Percentiles rank a stretch among this genome's conserved stretches.
Evolutionary conservation across 1,140 invertebrate species (phyloP).

Genomic region (Agraylea sexmaculata): DNA sequence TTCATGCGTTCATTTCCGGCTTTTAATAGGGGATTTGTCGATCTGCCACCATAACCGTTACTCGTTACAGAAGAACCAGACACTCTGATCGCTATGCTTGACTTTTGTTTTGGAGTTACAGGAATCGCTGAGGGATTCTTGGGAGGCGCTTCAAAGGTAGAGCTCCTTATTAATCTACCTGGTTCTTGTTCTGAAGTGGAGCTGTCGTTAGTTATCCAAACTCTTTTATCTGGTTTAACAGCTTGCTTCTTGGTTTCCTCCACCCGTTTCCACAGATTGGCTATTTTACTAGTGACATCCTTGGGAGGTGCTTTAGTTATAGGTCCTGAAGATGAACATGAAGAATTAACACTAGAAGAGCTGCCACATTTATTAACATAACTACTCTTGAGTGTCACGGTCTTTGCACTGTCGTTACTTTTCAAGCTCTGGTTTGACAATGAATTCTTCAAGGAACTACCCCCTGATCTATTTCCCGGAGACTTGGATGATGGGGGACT

Average conservation of each 20-base stretch:
- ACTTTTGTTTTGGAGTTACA: slow-evolving; percentile 33
- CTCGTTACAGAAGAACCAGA: slow-evolving; percentile 21
- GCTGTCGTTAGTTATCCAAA: slow-evolving; percentile 45
- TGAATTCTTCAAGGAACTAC: slow-evolving; percentile 34
- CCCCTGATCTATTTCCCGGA: slow-evolving; percentile 7
- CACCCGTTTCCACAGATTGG: slow-evolving; percentile 76
- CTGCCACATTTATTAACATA: slow-evolving; percentile 41
- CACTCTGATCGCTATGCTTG: slow-evolving; percentile 34
- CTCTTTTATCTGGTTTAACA: slow-evolving; percentile 46
- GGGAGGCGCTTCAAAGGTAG: slow-evolving; percentile 56
- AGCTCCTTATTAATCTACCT: slow-evolving; percentile 46
- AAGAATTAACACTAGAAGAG: slow-evolving; percentile 48
- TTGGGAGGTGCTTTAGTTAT: slow-evolving; percentile 42
- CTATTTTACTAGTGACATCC: slow-evolving; percentile 76
- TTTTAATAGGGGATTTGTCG: too few relatives aligned
- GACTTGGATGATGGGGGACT: slow-evolving; percentile 6
- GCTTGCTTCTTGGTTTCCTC: slow-evolving; percentile 59
- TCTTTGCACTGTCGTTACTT: slow-evolving; percentile 39
- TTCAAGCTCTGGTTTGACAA: slow-evolving; percentile 44
- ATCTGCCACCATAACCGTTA: too few relatives aligned
- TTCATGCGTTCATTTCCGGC: too few relatives aligned
- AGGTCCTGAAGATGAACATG: slow-evolving; percentile 33
- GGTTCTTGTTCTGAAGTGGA: slow-evolving; percentile 18
- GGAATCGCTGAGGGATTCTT: slow-evolving; percentile 14
- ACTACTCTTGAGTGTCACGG: slow-evolving; percentile 26